A percentile compares a stretch with the other conserved stretches of the same genome.
Conservation (phyloP, 2,113 vertebrate genomes). For the Phylloscopus trochilus region DNA sequence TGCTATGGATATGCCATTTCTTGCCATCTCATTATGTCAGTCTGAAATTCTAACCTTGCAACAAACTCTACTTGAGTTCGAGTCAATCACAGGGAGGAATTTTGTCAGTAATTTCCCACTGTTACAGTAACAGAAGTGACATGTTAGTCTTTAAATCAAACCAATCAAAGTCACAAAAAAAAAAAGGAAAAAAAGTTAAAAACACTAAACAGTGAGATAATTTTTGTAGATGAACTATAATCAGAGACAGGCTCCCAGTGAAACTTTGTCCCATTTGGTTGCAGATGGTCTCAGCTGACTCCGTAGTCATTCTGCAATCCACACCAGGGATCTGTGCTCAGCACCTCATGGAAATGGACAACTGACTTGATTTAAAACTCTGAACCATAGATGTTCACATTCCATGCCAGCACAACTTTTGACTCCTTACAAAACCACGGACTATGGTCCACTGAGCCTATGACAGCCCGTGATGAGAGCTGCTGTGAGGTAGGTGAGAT, state of each 20-base stretch:
- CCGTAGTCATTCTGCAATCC: rapidly evolving
- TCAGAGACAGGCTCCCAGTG: neutral
- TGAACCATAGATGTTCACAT: neutral
- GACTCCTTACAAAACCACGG: neutral
- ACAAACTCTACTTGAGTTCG: neutral
- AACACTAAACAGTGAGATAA: neutral
- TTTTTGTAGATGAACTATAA: neutral
- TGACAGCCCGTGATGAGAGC: neutral
- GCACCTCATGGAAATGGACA: neutral
- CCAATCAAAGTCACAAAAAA: neutral
- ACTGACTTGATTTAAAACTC: neutral
- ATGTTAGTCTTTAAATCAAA: neutral
- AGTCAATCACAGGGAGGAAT: neutral
- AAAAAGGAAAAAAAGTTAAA: neutral
- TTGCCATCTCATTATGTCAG: neutral
- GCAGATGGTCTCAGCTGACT: neutral
- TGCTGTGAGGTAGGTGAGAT: constrained; percentile 17
- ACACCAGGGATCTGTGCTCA: neutral
- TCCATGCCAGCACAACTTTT: neutral
- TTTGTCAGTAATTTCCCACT: neutral
- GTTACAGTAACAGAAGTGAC: neutral
- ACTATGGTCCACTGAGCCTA: constrained; percentile 1
- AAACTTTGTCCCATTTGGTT: neutral
- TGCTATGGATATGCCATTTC: neutral
- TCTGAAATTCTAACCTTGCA: neutral